These are phyloP conservation scores for Augochlora pura DNA, from an alignment of 1,140 invertebrate species.

Conservation along the genomic window DNA sequence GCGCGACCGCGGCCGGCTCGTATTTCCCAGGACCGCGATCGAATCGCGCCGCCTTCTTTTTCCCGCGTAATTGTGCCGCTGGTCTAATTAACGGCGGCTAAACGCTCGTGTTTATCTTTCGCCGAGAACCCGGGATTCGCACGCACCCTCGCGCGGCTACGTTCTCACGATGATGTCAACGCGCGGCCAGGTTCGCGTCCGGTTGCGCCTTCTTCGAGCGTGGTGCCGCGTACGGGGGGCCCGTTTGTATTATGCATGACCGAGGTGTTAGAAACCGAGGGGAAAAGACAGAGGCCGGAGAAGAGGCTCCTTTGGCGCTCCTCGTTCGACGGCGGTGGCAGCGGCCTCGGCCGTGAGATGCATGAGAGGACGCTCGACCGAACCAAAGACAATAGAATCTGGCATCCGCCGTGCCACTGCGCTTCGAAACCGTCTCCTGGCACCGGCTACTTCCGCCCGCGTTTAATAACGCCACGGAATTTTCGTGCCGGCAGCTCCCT, in stretches of 20 bases:
- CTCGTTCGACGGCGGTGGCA: not conserved
- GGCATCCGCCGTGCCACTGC: constrained; percentile 40
- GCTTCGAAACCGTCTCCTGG: constrained; percentile 41
- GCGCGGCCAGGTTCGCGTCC: not conserved
- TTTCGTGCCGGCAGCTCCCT: not conserved
- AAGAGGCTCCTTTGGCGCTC: too few species aligned
- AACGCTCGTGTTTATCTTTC: not conserved
- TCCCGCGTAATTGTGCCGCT: not conserved
- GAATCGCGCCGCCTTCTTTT: not conserved
- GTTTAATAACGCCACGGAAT: constrained; percentile 11
- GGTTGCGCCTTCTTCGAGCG: not conserved
- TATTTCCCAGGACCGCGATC: not conserved
- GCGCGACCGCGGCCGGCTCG: too few species aligned
- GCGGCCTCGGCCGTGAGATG: constrained; percentile 24
- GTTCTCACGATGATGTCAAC: constrained; percentile 52
- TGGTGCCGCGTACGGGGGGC: not conserved
- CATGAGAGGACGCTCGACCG: not conserved
- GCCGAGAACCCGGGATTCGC: not conserved
- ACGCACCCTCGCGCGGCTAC: constrained; percentile 15
- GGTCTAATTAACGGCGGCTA: constrained; percentile 32
- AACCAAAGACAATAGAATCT: constrained; percentile 52
- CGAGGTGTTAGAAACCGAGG: constrained; percentile 39
- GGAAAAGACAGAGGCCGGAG: not conserved
- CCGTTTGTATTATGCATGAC: constrained; percentile 51
- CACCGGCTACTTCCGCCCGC: constrained; percentile 29